phyloP scores from a whole-genome alignment of 2,797 vertebrate genomes.

The Octomys mimax region DNA sequence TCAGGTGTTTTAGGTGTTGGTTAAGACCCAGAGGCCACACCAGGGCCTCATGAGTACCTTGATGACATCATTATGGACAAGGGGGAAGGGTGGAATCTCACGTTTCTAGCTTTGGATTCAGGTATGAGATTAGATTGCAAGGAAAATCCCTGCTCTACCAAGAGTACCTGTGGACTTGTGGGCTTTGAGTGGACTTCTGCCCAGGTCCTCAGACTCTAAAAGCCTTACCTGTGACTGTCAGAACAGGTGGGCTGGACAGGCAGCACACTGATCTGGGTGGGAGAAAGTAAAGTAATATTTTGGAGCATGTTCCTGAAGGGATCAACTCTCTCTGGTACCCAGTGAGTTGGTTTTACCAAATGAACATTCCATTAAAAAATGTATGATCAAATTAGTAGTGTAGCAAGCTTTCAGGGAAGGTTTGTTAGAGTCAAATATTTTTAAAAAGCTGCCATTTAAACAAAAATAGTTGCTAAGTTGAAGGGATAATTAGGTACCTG shows the following conservation, averaged over 20 bases:
- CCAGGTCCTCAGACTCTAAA: not conserved
- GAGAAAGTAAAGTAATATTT: not conserved
- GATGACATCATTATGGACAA: not conserved
- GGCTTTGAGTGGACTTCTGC: not conserved
- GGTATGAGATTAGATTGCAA: fast-evolving
- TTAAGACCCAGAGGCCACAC: not conserved
- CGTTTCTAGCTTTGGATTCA: not conserved
- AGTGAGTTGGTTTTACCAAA: slow-evolving; percentile 64
- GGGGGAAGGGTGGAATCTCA: not conserved
- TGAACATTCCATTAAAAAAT: slow-evolving; percentile 69
- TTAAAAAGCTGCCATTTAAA: slow-evolving; percentile 82
- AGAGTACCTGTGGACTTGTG: not conserved
- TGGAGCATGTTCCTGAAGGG: not conserved
- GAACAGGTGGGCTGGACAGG: not conserved
- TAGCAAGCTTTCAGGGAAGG: slow-evolving; percentile 82
- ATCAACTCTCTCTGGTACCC: not conserved
- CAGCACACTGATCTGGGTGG: not conserved
- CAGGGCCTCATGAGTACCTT: fast-evolving
- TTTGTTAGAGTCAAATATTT: slow-evolving; percentile 84
- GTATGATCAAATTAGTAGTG: slow-evolving; percentile 78
- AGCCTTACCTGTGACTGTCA: not conserved
- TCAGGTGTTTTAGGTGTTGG: fast-evolving
- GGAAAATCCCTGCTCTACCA: no score
- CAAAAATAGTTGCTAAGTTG: slow-evolving; percentile 79
- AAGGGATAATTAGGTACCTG: slow-evolving; percentile 84